Evolutionary conservation across 23 tunicate species (phyloP), one percentile per base, ranked within the genome.

Genomic region (Trididemnum nubilum): DNA sequence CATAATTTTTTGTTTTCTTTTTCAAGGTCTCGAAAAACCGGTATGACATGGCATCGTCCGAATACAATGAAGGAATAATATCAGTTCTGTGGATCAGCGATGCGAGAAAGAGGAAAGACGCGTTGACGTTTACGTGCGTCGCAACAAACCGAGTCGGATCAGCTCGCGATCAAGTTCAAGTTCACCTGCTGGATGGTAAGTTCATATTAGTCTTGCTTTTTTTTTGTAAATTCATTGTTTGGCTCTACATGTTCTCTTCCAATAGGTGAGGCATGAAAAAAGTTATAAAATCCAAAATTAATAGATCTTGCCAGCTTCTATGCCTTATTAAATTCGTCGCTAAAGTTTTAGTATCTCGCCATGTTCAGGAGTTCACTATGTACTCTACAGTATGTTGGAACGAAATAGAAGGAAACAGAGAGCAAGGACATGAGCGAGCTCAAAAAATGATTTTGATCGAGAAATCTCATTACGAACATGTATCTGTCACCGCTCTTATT

Each of bases 71-170:
- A 24, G 87, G 87, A n/a, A 63, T 32, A 3, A 70, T 82, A 4
- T 75, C 87, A 15, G 88, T 83, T 4, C 52, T 89, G 38, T 89
- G 94, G 94, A 71, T 89, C 36, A 66, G 30, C 31, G n/a, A 58
- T 33, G 83, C 83, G 19, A 51, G 83, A 21, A 51, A 58, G 25
- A 71, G 35, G 35, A 83, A 77, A 57, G 84, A 83, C 36, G 31
- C 66, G 0, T 36, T 33, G 12, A 21, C 23, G 7, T 83, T 51
- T 51, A 70, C 73, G 36, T 89, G 94, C 58, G 57, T 71, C 1
- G 94, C 94, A 24, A 27, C 58, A 32, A 89, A 89, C 39, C 64
- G 60, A 26, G 35, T 71, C 29, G 94, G 88, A 59, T 19, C 18
- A 34, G 75, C 0, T 2, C 30, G 50, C 36, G 67, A 35, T n/a